Evolutionary conservation across 1,140 invertebrate species (phyloP).

Genomic region (Berghia stephanieae): DNA sequence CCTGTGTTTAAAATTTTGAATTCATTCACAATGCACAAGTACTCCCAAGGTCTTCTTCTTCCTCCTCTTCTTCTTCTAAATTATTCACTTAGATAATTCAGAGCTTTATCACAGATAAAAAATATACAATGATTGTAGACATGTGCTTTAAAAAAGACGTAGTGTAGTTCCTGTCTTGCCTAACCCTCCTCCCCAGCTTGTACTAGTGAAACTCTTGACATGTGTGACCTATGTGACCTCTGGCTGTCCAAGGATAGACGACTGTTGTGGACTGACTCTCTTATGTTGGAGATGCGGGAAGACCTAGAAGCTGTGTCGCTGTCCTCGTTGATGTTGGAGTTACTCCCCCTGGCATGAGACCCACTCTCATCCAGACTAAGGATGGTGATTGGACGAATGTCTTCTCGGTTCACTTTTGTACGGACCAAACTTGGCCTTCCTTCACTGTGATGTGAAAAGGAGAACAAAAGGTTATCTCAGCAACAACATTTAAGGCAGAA

Average conservation of each 20-base stretch:
- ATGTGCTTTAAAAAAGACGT: neutral
- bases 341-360: constrained; percentile 34
- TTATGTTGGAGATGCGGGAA: constrained; percentile 28
- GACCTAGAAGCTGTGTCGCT: constrained; percentile 30
- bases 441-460: constrained; percentile 39
- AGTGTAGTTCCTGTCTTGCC: neutral
- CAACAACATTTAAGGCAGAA: neutral
- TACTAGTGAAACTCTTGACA: constrained; percentile 23
- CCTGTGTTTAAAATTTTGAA: too few species aligned
- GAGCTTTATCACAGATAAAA: neutral
- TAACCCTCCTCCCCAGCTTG: constrained; percentile 25
- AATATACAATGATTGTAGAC: neutral
- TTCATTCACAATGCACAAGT: too few species aligned
- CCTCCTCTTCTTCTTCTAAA: too few species aligned
- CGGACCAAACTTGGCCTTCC: constrained; percentile 50
- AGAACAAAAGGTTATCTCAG: neutral
- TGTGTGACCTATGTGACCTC: constrained; percentile 33
- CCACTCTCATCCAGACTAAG: constrained; percentile 38
- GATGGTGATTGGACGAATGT: constrained; percentile 42
- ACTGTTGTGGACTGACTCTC: constrained; percentile 41
- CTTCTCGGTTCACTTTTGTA: constrained; percentile 33
- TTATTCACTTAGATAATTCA: too few species aligned
- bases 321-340: constrained; percentile 39
- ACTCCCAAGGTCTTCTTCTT: too few species aligned
- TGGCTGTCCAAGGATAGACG: constrained; percentile 41